Base-by-base conservation (phyloP, 2,888 invertebrate genomes). In the Stramonita haemastoma region DNA sequence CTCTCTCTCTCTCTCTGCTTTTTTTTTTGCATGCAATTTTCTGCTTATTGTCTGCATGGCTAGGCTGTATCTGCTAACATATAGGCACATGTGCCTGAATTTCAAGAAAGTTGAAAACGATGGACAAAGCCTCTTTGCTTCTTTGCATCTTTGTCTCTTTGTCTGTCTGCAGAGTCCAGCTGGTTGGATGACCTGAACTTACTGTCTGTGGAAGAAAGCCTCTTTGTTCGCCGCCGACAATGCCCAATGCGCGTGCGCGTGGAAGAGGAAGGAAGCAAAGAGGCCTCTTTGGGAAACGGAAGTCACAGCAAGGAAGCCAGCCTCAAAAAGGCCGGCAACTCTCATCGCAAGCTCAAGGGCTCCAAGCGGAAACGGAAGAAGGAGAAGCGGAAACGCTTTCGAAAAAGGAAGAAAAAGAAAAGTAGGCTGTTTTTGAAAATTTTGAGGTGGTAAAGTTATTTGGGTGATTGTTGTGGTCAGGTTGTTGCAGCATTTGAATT, bases 341-440 rank as follows among this genome's bases (percentile, higher is more conserved):
- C 57, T 11, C 85, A 86, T 22, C 60, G 73, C n/a, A 89, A 89
- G n/a, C 79, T 86, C 79, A 89, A 89, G 81, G 86, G 86, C 29
- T 86, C 86, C 36, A 89, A 89, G 34, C 77, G 86, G 79, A 89
- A 89, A 57, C 73, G 86, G 86, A 89, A 86, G 86, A 84, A 86
- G 11, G 89, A 89, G 60, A 89, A 89, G 56, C 79, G 86, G 60
- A 89, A 86, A 66, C 86, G 81, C 11, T 86, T 86, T 22, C 86
- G 86, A n/a, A 89, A 89, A 29, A 86, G 86, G 89, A 89, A 89
- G 77, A 85, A 85, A 77, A 84, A 46, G 34, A 84, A 84, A 36
- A 26, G 84, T 84, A 36, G 46, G 46, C 4, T 87, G 15, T 66
- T 22, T 85, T 32, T 85, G 11, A 85, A n/a, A 15, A 8, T 8